These are phyloP conservation scores for Conger conger DNA, from an alignment of 2,113 vertebrate genomes.

Conservation along the genomic window DNA sequence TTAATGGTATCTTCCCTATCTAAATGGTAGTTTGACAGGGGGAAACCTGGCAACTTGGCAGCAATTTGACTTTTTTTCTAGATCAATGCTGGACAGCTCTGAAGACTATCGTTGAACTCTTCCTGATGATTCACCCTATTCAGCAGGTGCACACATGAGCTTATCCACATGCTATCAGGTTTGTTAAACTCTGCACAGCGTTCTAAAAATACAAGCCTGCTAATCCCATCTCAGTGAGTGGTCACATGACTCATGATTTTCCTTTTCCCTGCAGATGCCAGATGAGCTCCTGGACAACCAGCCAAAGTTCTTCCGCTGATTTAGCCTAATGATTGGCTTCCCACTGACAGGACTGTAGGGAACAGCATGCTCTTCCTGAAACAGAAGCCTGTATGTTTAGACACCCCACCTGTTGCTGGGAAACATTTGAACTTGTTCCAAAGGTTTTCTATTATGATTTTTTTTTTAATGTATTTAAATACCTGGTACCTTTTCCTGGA, in stretches of 20 bases:
- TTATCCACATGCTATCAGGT: background rate
- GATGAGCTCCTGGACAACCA: conserved; percentile 91
- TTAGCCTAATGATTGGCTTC: conserved; percentile 86
- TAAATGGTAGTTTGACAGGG: background rate
- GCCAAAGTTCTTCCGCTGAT: conserved; percentile 90
- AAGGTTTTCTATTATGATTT: background rate
- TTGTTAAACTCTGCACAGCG: background rate
- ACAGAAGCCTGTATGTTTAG: background rate
- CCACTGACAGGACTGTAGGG: conserved; percentile 87
- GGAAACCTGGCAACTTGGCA: background rate
- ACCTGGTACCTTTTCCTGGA: background rate
- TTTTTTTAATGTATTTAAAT: background rate
- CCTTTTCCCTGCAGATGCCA: conserved; percentile 71
- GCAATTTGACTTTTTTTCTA: background rate
- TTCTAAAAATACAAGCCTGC: background rate
- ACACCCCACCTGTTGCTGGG: background rate
- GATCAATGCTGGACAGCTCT: background rate
- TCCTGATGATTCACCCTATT: background rate
- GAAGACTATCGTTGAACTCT: too few species aligned
- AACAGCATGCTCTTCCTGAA: background rate
- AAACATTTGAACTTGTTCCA: background rate
- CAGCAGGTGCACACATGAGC: background rate
- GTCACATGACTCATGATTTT: conserved; percentile 4
- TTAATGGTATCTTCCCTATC: background rate
- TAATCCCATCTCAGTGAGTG: background rate